These are phyloP conservation scores for Barnardius zonarius DNA, from an alignment of 2,113 vertebrate species.

Conservation along the genomic window DNA sequence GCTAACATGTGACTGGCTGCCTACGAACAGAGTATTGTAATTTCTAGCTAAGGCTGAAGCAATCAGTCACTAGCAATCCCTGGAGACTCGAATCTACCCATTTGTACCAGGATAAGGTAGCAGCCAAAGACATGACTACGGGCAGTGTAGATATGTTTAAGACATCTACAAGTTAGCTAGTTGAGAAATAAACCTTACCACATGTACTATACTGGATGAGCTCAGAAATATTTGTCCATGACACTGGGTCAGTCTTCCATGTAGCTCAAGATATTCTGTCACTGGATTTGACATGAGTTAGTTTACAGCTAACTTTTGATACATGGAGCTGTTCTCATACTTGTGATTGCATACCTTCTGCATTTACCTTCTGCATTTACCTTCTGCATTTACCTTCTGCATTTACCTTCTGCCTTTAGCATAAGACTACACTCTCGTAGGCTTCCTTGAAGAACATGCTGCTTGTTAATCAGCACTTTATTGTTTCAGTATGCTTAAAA, in stretches of 20 bases:
- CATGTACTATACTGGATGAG: neutral
- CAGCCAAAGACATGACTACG: neutral
- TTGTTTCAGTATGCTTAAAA: slow-evolving; percentile 57
- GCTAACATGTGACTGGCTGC: slow-evolving; percentile 16
- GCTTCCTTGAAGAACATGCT: slow-evolving; percentile 34
- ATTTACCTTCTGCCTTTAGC: neutral
- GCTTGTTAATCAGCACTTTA: slow-evolving; percentile 54
- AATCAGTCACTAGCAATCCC: neutral
- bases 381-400: neutral
- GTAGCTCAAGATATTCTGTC: neutral
- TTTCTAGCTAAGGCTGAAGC: neutral
- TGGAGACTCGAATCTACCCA: neutral
- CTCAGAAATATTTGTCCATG: neutral
- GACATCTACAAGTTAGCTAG: neutral
- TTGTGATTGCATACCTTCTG: neutral
- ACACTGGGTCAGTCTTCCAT: neutral
- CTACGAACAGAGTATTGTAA: neutral
- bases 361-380: neutral
- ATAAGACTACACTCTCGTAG: neutral
- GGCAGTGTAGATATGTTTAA: neutral
- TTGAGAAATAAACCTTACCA: neutral
- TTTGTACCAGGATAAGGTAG: neutral
- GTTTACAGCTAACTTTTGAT: neutral
- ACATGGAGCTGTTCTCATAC: neutral
- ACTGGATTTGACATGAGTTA: neutral